Conservation (phyloP, 2,797 vertebrate species). For the Naso thynnoides region DNA sequence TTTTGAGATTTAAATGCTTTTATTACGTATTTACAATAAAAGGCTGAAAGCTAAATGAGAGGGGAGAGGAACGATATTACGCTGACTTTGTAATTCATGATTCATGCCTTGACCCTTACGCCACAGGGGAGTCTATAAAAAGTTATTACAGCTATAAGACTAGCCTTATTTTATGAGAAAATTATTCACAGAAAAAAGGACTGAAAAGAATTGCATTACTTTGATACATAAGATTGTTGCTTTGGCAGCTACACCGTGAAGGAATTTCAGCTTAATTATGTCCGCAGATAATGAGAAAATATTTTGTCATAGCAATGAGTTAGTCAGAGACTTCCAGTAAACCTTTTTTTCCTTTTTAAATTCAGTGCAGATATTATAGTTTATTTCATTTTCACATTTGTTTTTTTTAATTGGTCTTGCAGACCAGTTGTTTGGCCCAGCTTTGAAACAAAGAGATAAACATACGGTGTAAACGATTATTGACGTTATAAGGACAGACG, state of each 20-base stretch:
- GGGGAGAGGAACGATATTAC: background rate
- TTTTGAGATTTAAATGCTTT: too few relatives aligned
- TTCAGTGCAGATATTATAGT: background rate
- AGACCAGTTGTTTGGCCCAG: background rate
- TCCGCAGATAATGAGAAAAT: background rate
- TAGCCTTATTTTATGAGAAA: background rate
- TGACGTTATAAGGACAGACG: slow-evolving; percentile 14
- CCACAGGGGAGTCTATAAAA: background rate
- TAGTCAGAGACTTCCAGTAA: slow-evolving; percentile 3
- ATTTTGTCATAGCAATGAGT: background rate
- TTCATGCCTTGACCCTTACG: background rate
- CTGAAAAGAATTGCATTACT: background rate
- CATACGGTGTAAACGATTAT: background rate
- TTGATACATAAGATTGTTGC: background rate
- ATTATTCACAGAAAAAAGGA: background rate
- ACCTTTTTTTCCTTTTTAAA: background rate
- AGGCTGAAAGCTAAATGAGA: background rate
- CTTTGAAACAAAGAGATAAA: background rate
- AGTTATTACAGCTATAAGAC: background rate
- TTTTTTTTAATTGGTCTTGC: background rate
- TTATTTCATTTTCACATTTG: background rate
- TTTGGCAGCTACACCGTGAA: background rate
- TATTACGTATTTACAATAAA: background rate
- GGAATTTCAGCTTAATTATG: background rate
- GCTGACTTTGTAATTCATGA: background rate